Conservation (phyloP, 2,113 vertebrate species). For the Peromyscus maniculatus region DNA sequence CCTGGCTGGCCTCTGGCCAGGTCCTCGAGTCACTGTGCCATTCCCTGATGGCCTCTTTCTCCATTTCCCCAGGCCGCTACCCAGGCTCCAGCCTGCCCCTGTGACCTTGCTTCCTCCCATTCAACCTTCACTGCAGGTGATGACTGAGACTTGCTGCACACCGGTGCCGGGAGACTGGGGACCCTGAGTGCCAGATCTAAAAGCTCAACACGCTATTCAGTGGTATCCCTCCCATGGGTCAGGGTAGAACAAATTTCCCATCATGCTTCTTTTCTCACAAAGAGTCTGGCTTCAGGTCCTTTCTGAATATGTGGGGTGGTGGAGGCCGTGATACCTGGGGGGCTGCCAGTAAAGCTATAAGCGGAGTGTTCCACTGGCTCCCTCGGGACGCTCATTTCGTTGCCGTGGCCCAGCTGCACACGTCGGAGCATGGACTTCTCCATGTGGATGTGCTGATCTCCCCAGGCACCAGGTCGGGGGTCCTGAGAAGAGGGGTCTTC, state of each 20-base stretch:
- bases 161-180: accelerated
- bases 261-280: background rate
- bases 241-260: constrained; percentile 5
- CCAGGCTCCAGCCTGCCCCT: background rate
- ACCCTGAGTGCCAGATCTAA: accelerated
- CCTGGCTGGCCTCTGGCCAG: accelerated
- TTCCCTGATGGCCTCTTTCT: background rate
- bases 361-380: accelerated
- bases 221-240: background rate
- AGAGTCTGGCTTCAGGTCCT: background rate
- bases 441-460: constrained; percentile 42
- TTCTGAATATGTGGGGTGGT: accelerated
- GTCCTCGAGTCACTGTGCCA: background rate
- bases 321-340: constrained; percentile 34
- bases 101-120: background rate
- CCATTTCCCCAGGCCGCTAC: background rate
- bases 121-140: background rate
- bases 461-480: background rate
- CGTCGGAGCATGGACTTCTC: background rate
- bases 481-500: background rate
- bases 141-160: background rate
- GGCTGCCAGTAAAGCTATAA: accelerated
- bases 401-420: constrained; percentile 67
- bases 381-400: background rate
- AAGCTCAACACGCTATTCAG: background rate